Base-by-base conservation (phyloP, 2,888 invertebrate genomes). In the Cylloceria caligata region DNA sequence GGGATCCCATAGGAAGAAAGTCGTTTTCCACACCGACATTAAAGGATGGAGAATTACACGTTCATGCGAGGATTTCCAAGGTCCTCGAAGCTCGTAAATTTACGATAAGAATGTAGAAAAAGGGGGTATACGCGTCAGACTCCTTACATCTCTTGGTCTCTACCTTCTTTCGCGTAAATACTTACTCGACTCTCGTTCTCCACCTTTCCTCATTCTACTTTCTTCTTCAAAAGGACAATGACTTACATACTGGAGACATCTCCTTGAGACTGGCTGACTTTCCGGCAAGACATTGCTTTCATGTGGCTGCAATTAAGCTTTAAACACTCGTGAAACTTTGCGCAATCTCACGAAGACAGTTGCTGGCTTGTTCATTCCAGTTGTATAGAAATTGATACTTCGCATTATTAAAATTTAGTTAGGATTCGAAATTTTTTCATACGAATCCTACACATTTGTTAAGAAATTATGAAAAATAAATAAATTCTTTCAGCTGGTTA, bases 181-280 rank as follows among this genome's bases (percentile, higher is more conserved):
- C 55, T 57, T 57, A 57, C 55, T 57, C 55, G 4, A 16, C 55
- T 57, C 55, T 57, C 30, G 55, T 57, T 30, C 30, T 57, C n/a
- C 30, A 57, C 16, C 55, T 30, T 30, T 57, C 30, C 16, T 30
- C 55, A 30, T n/a, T 57, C 13, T 27, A 19, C n/a, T 27, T 13
- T n/a, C 30, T 57, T 57, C 55, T 27, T n/a, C 30, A 30, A 13
- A 57, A 57, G 55, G 55, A 30, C 55, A 57, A 57, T 57, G 55
- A 57, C 55, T 57, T 27, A 30, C 55, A 19, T 30, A 57, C 55
- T 30, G 55, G 30, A 57, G 55, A 57, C 55, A 57, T 30, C 13
- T 57, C 3, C 55, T 57, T 13, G 55, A 57, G 55, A 57, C 55
- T 30, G 55, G 55, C 55, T 57, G 55, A 57, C 55, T 57, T 57